Percentiles rank a stretch among this genome's conserved stretches.
Evolutionary conservation across 2,113 vertebrate species (phyloP).

Genomic region (Jaculus jaculus): DNA sequence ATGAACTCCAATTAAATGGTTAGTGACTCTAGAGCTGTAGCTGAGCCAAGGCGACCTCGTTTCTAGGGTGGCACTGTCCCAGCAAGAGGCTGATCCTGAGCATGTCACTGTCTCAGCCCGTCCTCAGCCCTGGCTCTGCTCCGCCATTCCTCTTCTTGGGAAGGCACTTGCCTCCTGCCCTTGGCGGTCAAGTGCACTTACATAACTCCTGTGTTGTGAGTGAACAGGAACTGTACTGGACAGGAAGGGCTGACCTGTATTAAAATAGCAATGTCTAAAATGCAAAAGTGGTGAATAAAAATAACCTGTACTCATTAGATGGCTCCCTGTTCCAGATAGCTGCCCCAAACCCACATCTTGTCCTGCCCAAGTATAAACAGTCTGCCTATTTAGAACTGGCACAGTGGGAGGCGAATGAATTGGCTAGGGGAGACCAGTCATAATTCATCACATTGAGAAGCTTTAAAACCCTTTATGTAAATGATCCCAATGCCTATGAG

Average conservation of each 20-base stretch:
- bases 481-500: background rate
- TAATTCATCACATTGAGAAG: conserved; percentile 4
- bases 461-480: background rate
- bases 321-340: conserved; percentile 37
- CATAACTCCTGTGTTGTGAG: background rate
- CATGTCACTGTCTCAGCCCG: background rate
- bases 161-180: background rate
- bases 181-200: background rate
- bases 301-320: conserved; percentile 56
- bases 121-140: background rate
- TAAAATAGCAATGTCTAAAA: background rate
- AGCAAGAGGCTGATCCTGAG: background rate
- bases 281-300: conserved; percentile 52
- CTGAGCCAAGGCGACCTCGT: background rate
- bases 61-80: background rate
- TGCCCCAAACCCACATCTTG: background rate
- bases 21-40: background rate
- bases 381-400: conserved; percentile 56
- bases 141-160: background rate
- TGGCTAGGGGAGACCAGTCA: background rate
- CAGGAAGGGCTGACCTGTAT: conserved; percentile 11
- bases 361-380: conserved; percentile 29
- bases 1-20: too few relatives aligned
- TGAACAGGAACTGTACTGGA: background rate
- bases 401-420: conserved; percentile 43